Evolutionary conservation across 2,797 vertebrate species (phyloP), one percentile per base, ranked within the genome.

Genomic region (Falco berigora): DNA sequence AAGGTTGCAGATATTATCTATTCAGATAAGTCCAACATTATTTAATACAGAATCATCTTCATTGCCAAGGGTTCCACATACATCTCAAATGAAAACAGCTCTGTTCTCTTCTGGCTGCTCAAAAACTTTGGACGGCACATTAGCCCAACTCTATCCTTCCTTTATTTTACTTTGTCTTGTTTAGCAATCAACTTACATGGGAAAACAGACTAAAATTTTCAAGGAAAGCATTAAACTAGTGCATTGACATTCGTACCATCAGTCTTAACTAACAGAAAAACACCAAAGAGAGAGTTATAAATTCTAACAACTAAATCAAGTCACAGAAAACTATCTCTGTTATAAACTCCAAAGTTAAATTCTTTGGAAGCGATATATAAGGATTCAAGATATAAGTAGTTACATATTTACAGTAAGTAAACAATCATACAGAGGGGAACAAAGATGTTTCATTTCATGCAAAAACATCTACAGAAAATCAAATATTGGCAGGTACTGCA

Each of bases 1-100:
- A 96, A 94, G 78, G 68, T 72, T 91, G 90, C 68, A 92, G 86
- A 97, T 94, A 89, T 30, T 79, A 94, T 94, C 96, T 96, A 94
- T 93, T 91, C 78, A 86, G 72, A 69, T 53, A 83, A 86, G 72
- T 78, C 86, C 94, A 93, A 95, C 78, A 66, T 89, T 95, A 94
- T 95, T 89, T 83, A 91, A 89, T 62, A 80, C 84, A 83, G 53
- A 94, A 83, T 68, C 62, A 72, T 87, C 75, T 55, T 86, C 58
- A 34, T 53, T 47, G 78, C 86, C 86, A 91, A 91, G 42, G 64
- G 72, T 86, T 93, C 77, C 81, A 82, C 74, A 62, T 55, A 87
- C 0, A 1, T 73, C 92, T 78, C 25, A 4, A 90, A 93, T 5
- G 44, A 71, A 72, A 91, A 62, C 0, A 2, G 16, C 69, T 88